Evolutionary conservation across 2,113 vertebrate genomes (phyloP).

Genomic region (Chloropsis hardwickii): DNA sequence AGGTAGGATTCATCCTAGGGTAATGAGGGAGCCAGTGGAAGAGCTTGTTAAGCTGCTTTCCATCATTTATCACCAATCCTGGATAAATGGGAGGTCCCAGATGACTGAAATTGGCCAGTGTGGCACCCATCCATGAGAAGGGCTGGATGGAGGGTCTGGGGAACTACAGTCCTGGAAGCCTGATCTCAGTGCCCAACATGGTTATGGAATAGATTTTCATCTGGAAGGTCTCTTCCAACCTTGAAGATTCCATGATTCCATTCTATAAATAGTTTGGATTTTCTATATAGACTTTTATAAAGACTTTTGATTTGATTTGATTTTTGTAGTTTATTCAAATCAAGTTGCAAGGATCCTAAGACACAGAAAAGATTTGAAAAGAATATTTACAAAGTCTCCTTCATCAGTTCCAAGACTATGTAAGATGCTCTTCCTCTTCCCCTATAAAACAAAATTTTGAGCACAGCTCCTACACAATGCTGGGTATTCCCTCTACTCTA

Average conservation of each 20-base stretch:
- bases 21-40: background rate
- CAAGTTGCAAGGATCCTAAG: background rate
- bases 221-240: background rate
- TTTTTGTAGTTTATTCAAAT: background rate
- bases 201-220: background rate
- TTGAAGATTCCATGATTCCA: background rate
- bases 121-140: background rate
- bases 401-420: background rate
- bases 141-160: background rate
- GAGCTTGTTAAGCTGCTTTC: fast-evolving
- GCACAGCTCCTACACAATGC: background rate
- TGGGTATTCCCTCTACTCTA: background rate
- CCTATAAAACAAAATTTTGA: background rate
- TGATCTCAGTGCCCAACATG: fast-evolving
- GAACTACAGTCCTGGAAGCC: background rate
- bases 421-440: background rate
- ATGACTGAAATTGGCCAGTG: background rate
- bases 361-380: background rate
- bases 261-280: background rate
- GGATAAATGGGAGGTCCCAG: too few relatives aligned
- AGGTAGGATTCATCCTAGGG: background rate
- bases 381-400: background rate
- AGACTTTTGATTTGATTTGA: background rate
- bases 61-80: background rate
- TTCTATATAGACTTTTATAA: background rate